Conservation (phyloP, 1,140 invertebrate genomes). For the Yoshiicerus persimilis region DNA sequence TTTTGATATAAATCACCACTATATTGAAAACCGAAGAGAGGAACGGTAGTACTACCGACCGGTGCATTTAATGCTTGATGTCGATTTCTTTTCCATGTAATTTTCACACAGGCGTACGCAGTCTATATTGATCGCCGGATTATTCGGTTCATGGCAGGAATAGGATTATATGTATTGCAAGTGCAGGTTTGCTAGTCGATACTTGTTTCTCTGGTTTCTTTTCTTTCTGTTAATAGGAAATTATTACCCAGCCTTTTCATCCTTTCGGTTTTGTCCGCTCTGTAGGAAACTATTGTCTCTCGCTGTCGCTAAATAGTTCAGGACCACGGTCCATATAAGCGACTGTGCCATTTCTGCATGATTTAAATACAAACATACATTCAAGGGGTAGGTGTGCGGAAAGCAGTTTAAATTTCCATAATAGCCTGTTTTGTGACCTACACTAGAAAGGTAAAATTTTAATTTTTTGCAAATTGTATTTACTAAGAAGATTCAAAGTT, state of each 20-base stretch:
- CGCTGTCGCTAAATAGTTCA: no score
- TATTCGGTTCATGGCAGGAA: neutral
- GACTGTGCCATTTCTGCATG: no score
- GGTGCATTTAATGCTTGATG: neutral
- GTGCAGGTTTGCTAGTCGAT: neutral
- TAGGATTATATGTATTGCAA: neutral
- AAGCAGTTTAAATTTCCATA: no score
- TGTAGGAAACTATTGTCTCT: neutral
- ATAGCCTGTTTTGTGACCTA: no score
- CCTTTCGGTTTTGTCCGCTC: neutral
- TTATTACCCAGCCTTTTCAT: neutral
- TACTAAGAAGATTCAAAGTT: no score
- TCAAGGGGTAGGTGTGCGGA: no score
- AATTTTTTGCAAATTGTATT: no score
- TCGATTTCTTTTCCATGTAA: neutral
- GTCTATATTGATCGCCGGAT: neutral
- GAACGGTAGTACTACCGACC: neutral
- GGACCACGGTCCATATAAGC: no score
- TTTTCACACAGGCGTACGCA: conserved; percentile 1
- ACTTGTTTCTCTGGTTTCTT: neutral
- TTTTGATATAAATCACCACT: no score
- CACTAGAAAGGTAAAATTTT: no score
- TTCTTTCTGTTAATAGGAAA: neutral
- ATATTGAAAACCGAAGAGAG: neutral
- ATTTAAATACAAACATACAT: no score